phyloP scores from a whole-genome alignment of 2,797 vertebrate species.

The Poeciliopsis gracilis region DNA sequence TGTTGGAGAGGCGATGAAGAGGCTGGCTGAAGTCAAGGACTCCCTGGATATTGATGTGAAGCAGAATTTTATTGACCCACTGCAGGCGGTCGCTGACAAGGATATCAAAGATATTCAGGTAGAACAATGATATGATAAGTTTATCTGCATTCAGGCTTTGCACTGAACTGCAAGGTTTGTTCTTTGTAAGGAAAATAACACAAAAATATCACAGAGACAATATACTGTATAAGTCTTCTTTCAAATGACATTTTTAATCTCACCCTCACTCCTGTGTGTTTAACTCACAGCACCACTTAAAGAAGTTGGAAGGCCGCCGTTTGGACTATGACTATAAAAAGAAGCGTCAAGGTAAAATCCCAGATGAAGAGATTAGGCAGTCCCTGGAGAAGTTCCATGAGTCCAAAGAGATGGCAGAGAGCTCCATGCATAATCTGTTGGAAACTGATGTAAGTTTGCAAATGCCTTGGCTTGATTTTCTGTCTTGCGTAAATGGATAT shows the following conservation, averaged over 20 bases:
- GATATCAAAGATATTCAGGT: conserved; percentile 98
- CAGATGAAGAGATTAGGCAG: conserved; percentile 89
- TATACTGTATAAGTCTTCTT: neutral
- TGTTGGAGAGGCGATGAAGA: conserved; percentile 93
- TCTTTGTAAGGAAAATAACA: neutral
- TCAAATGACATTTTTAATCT: neutral
- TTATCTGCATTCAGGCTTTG: neutral
- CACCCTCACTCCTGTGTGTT: neutral
- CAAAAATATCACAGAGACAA: neutral
- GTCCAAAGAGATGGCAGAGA: conserved; percentile 90
- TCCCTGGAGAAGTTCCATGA: conserved; percentile 96
- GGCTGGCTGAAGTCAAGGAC: conserved; percentile 92
- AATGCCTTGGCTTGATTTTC: neutral
- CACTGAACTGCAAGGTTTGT: conserved; percentile 23
- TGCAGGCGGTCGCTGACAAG: conserved; percentile 93
- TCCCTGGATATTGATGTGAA: conserved; percentile 97
- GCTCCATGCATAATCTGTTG: conserved; percentile 94
- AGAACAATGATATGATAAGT: conserved; percentile 24
- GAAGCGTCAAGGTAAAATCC: conserved; percentile 96
- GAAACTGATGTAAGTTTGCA: conserved; percentile 90
- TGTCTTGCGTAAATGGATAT: neutral
- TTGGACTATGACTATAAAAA: conserved; percentile 99
- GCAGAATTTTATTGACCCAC: conserved; percentile 97
- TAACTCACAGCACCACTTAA: conserved; percentile 88
- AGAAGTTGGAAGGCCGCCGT: conserved; percentile 94